Evolutionary conservation across 2,888 invertebrate genomes (phyloP).

Genomic region (Escarpia spicata): DNA sequence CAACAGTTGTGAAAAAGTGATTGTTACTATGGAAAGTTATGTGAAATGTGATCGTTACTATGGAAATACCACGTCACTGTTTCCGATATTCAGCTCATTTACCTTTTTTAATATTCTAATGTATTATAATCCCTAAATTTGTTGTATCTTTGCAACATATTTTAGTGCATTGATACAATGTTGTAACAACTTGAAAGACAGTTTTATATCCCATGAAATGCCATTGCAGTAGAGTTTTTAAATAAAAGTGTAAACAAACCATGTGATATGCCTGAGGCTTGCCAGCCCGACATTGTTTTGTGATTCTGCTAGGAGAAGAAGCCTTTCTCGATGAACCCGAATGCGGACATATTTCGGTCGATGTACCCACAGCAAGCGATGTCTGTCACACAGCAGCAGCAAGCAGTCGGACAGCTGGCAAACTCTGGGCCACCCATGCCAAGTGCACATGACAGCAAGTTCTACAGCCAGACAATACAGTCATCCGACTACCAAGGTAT

Average conservation of each 20-base stretch:
- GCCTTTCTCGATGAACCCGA: constrained; percentile 59
- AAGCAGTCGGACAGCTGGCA: background rate
- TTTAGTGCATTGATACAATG: background rate
- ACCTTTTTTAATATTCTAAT: background rate
- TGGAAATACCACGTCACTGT: too few relatives aligned
- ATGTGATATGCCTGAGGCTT: background rate
- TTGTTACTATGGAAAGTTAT: too few relatives aligned
- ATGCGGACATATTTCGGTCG: constrained; percentile 62
- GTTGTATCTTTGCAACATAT: background rate
- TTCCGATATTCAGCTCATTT: background rate
- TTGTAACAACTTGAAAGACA: background rate
- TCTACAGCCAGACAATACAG: background rate
- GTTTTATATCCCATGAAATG: background rate
- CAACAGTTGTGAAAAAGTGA: too few relatives aligned
- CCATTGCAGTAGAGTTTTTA: background rate
- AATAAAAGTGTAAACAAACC: constrained; percentile 1
- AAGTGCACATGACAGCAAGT: constrained; percentile 16
- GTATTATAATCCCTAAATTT: background rate
- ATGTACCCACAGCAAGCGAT: constrained; percentile 37
- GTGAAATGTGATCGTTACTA: too few relatives aligned
- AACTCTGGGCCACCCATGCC: background rate
- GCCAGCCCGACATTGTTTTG: constrained; percentile 17
- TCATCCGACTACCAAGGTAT: background rate
- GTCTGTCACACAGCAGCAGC: constrained; percentile 9
- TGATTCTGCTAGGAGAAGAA: constrained; percentile 52